Conservation (phyloP, 2,888 invertebrate genomes). For the Nephrotoma appendiculata region DNA sequence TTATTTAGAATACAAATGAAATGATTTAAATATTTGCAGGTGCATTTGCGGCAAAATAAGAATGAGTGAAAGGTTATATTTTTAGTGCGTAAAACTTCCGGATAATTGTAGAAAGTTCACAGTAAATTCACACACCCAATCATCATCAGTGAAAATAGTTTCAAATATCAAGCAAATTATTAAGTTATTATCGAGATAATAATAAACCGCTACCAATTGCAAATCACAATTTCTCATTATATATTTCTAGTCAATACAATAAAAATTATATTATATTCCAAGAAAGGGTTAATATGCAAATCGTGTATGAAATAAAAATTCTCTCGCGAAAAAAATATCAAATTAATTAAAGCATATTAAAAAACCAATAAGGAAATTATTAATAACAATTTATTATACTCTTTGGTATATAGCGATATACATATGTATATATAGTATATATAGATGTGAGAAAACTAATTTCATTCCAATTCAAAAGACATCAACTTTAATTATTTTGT, state of each 20-base stretch:
- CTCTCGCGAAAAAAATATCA: neutral
- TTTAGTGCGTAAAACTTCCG: neutral
- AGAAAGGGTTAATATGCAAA: neutral
- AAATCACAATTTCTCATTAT: neutral
- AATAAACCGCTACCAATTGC: neutral
- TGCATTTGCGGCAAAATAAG: neutral
- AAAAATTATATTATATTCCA: neutral
- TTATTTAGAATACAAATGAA: neutral
- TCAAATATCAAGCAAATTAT: neutral
- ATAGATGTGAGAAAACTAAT: neutral
- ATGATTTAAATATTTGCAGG: neutral
- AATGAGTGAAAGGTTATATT: neutral
- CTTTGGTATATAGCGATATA: no score
- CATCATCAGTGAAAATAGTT: neutral
- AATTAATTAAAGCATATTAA: neutral
- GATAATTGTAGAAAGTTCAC: neutral
- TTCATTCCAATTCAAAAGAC: neutral
- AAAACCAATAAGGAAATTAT: neutral
- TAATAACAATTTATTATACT: neutral
- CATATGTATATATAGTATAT: neutral
- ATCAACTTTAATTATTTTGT: neutral
- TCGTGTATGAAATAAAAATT: neutral
- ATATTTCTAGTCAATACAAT: neutral
- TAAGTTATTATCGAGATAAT: neutral
- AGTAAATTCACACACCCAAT: neutral